Base-by-base conservation (phyloP, 2,113 vertebrate species). In the Columba janthina region DNA sequence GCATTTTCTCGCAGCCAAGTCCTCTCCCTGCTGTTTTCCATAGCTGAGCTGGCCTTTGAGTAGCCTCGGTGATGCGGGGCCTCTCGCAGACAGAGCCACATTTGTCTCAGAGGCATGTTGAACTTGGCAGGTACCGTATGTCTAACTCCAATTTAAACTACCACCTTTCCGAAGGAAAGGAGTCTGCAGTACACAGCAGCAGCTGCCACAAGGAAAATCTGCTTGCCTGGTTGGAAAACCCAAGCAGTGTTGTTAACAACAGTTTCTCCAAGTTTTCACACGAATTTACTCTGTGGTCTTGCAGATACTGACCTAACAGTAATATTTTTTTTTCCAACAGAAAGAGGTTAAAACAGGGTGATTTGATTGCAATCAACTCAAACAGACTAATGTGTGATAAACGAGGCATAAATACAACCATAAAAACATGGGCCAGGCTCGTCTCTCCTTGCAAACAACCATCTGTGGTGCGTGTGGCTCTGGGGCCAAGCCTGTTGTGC, bases 61-160 rank as follows among this genome's bases (percentile, higher is more conserved):
- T 58, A 87, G 97, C 89, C 92, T 61, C 34, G 14, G 92, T 50
- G 9, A 36, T 15, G 34, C 2, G 5, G 94, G 87, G 88, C 77
- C 95, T 96, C 85, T 95, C 24, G 2, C 1, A 7, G 89, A 97
- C 65, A 97, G 93, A 96, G 94, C 78, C 7, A 54, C 72, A 89
- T 94, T 97, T 98, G 97, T 98, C 95, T 97, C 73, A 0, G 7
- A 94, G 86, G 81, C 40, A 22, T 97, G 96, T 97, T 98, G 97
- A 94, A 96, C 81, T 98, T 98, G 98, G 98, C 98, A 96, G 95
- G 93, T 97, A 65, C 42, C 0, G 1, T 44, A 6, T 3, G 12
- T 80, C 93, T 90, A 77, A 54, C 90, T 98, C 97, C 96, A 97
- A 71, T 91, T 90, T 83, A 95, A 97, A 94, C 95, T 31, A 62